These are phyloP conservation scores for Chrysochloris asiatica DNA, from an alignment of 2,113 vertebrate species.

Conservation along the genomic window DNA sequence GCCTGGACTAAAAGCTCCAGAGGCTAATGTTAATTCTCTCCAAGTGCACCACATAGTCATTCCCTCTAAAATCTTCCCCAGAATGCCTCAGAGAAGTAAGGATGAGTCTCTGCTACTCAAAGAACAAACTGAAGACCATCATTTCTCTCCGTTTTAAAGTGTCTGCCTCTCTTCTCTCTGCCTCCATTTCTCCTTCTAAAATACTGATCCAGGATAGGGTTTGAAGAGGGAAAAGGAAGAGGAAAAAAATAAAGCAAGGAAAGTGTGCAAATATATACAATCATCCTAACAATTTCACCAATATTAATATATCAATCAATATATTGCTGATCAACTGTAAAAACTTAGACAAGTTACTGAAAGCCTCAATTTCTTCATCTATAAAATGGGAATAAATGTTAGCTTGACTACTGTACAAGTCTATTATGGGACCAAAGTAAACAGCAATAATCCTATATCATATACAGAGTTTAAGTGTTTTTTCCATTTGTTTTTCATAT, in stretches of 20 bases:
- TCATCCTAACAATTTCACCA: neutral
- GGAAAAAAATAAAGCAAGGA: neutral
- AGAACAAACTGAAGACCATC: neutral
- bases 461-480: neutral
- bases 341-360: neutral
- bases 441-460: neutral
- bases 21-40: neutral
- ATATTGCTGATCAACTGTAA: neutral
- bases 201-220: neutral
- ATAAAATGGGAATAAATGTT: neutral
- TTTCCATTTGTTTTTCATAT: slow-evolving; percentile 10
- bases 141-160: neutral
- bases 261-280: neutral
- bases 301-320: neutral
- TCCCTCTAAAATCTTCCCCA: neutral
- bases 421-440: slow-evolving; percentile 11
- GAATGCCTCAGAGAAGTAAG: neutral
- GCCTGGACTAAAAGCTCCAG: slow-evolving; percentile 11
- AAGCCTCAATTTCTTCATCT: neutral
- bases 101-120: neutral
- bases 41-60: neutral
- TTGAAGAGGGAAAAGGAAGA: neutral
- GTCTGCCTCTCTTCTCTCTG: neutral
- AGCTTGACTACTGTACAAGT: neutral
- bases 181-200: neutral